Percentiles rank a stretch among this genome's conserved stretches.
phyloP scores from a whole-genome alignment of 2,113 vertebrate genomes.

The Cardinalis cardinalis region DNA sequence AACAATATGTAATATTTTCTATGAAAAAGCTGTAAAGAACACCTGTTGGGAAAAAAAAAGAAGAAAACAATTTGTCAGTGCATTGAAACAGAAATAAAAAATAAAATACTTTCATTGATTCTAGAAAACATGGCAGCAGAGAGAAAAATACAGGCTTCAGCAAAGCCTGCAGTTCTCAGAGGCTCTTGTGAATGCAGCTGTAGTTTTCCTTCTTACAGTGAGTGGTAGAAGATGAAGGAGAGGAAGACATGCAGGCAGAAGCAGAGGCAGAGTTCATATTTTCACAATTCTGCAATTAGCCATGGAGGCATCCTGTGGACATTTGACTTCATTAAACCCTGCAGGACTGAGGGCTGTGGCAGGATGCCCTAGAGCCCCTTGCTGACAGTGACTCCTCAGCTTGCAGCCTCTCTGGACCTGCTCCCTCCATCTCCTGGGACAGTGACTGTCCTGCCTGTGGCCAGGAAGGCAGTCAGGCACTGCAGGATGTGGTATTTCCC shows the following conservation, averaged over 20 bases:
- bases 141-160: slow-evolving; percentile 9
- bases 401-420: background rate
- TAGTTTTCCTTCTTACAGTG: background rate
- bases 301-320: background rate
- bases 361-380: background rate
- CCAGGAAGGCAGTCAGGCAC: background rate
- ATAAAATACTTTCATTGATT: background rate
- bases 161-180: background rate
- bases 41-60: background rate
- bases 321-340: background rate
- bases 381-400: fast-evolving
- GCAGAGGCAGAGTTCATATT: background rate
- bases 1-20: background rate
- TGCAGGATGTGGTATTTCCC: background rate
- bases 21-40: background rate
- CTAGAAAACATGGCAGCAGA: background rate
- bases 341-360: background rate
- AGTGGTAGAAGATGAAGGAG: background rate
- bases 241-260: background rate
- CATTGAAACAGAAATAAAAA: background rate
- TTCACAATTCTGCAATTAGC: background rate
- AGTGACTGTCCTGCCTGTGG: background rate
- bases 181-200: background rate
- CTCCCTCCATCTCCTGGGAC: background rate
- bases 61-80: background rate